Base-by-base conservation (phyloP, 2,797 vertebrate genomes). In the Propithecus perrieri region DNA sequence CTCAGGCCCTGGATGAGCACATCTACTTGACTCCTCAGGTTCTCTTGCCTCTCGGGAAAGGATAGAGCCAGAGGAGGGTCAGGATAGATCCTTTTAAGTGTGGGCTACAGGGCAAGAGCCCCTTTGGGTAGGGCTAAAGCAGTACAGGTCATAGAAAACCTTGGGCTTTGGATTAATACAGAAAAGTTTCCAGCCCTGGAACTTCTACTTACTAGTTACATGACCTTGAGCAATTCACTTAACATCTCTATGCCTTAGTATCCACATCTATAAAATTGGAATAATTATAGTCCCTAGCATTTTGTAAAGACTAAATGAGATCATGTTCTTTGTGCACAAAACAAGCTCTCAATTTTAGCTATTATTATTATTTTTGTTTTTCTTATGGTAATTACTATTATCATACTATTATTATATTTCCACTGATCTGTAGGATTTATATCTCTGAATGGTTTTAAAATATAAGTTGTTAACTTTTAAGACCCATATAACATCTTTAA, bases 391-490 rank as follows among this genome's bases (percentile, higher is more conserved):
- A 92, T 83, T 85, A 12, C 43, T 63, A 75, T 92, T 53, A 78
- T 30, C 63, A 24, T 38, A 67, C 22, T 38, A 33, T 59, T 83
- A 76, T 26, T 85, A 2, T n/a, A 79, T 83, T 96, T 84, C 28
- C 5, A 72, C 28, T 61, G 38, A 48, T 75, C 10, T 79, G 8
- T 41, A 57, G 24, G 30, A 78, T 71, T 97, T 94, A 55, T 4
- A 84, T 48, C 71, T 84, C n/a, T 59, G 53, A 76, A 94, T 79
- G 50, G 7, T 67, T 92, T 92, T 79, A 92, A 92, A 71, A 22
- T 38, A 85, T 41, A 83, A 85, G 7, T 17, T 91, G 7, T 85
- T 92, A 93, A 85, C 38, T 91, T 95, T 86, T 85, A 96, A 91
- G 72, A 65, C 7, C 28, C 85, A 83, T 30, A 14, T 17, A 83